phyloP scores from a whole-genome alignment of 2,888 invertebrate species.

The Allolobophora icterica region DNA sequence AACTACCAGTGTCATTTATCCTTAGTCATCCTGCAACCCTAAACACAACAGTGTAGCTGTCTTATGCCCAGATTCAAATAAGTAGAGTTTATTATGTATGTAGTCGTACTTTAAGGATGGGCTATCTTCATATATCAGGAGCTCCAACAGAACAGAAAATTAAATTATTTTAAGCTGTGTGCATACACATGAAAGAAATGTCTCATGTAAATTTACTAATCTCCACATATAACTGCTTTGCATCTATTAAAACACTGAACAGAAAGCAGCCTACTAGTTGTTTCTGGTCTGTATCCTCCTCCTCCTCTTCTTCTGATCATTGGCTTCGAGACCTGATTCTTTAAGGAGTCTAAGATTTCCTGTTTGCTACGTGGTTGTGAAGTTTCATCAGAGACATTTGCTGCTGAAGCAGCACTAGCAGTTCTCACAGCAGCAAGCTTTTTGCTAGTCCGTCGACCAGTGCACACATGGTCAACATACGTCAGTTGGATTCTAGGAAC shows the following conservation, averaged over 20 bases:
- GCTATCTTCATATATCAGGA: too few species aligned
- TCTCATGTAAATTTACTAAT: too few species aligned
- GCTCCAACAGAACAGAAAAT: not conserved
- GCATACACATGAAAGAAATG: not conserved
- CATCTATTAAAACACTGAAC: not conserved
- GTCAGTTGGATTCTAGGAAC: constrained; percentile 21
- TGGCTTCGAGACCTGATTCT: constrained; percentile 15
- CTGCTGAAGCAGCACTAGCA: not conserved
- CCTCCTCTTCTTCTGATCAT: constrained; percentile 8
- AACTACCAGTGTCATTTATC: too few species aligned
- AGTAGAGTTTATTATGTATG: too few species aligned
- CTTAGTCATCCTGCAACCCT: too few species aligned
- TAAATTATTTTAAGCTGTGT: not conserved
- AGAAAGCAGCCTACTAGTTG: constrained; percentile 21
- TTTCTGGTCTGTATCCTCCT: not conserved
- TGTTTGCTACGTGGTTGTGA: constrained; percentile 24
- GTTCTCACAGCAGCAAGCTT: not conserved
- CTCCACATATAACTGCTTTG: not conserved
- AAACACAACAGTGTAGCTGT: too few species aligned
- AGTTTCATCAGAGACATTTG: not conserved
- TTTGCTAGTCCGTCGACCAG: not conserved
- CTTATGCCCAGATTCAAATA: too few species aligned
- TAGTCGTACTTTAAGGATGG: too few species aligned
- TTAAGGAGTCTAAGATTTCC: constrained; percentile 15
- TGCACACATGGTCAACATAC: not conserved